Evolutionary conservation across 2,113 vertebrate species (phyloP).

Genomic region (Vulpes ferrilata): DNA sequence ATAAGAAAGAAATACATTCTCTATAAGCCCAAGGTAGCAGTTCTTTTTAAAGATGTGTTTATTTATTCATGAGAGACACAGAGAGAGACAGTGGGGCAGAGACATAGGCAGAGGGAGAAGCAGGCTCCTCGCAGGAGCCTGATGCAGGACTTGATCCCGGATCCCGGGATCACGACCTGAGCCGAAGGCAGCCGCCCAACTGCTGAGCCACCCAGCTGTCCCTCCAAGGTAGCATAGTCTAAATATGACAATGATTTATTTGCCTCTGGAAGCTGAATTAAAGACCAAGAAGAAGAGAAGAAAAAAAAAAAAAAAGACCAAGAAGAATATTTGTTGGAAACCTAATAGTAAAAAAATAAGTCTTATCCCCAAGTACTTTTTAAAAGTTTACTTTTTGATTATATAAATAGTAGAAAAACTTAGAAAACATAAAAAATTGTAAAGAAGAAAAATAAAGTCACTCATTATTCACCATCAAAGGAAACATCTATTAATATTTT

Average conservation of each 20-base stretch:
- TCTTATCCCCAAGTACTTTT: not conserved
- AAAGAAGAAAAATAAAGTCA: constrained; percentile 48
- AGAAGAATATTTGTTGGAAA: constrained; percentile 23
- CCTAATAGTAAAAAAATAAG: not conserved
- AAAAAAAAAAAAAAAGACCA: not conserved
- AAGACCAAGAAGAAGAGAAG: not conserved
- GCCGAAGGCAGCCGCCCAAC: no score
- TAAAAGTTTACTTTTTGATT: not conserved
- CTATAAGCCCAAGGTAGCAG: not conserved
- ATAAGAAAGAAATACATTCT: constrained; percentile 48
- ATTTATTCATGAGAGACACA: no score
- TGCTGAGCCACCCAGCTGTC: no score
- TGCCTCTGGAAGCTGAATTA: constrained; percentile 20
- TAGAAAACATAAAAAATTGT: constrained; percentile 40
- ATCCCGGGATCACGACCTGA: no score
- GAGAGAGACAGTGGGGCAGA: no score
- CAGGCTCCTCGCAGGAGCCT: no score
- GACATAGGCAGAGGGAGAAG: no score
- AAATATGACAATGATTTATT: constrained; percentile 37
- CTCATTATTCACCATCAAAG: constrained; percentile 41
- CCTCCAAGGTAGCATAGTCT: not conserved
- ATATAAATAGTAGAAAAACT: constrained; percentile 27
- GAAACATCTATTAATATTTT: constrained; percentile 51
- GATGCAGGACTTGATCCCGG: no score
- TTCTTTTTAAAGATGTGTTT: no score